Conservation (phyloP, 2,113 vertebrate genomes). For the Ramphastos sulfuratus region DNA sequence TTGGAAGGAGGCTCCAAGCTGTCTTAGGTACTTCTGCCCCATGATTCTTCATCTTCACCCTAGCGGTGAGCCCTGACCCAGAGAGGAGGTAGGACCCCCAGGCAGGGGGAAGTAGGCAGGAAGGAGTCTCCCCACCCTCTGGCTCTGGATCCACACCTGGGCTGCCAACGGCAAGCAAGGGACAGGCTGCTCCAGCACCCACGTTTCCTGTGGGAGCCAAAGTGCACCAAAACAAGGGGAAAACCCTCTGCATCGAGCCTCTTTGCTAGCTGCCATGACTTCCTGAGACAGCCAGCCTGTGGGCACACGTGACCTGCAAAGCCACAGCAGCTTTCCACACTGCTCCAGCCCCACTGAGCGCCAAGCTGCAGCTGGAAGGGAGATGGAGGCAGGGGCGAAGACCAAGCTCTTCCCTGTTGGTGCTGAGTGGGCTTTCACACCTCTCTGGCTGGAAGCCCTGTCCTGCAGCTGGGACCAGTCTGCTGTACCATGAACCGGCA, state of each 20-base stretch:
- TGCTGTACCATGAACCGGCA: background rate
- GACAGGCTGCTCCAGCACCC: background rate
- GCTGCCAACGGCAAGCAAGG: background rate
- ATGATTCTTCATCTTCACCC: background rate
- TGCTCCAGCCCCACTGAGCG: background rate
- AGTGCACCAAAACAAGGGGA: background rate
- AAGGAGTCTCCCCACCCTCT: background rate
- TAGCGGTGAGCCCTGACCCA: rapidly evolving
- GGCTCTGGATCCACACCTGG: background rate
- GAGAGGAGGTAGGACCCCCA: background rate
- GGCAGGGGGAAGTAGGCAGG: background rate
- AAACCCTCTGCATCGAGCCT: background rate
- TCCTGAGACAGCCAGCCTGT: background rate
- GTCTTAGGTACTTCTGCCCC: background rate
- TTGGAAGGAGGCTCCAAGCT: background rate
- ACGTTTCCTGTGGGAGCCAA: conserved; percentile 30
- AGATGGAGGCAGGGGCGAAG: background rate
- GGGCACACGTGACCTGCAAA: background rate
- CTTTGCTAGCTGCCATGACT: background rate
- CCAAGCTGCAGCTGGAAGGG: background rate
- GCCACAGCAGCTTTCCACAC: background rate
- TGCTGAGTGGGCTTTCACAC: background rate
- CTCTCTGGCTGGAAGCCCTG: background rate
- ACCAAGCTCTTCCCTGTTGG: background rate
- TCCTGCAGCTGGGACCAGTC: background rate